Base-by-base conservation (phyloP, 2,113 vertebrate genomes). In the Ptilorrhoa leucosticta region DNA sequence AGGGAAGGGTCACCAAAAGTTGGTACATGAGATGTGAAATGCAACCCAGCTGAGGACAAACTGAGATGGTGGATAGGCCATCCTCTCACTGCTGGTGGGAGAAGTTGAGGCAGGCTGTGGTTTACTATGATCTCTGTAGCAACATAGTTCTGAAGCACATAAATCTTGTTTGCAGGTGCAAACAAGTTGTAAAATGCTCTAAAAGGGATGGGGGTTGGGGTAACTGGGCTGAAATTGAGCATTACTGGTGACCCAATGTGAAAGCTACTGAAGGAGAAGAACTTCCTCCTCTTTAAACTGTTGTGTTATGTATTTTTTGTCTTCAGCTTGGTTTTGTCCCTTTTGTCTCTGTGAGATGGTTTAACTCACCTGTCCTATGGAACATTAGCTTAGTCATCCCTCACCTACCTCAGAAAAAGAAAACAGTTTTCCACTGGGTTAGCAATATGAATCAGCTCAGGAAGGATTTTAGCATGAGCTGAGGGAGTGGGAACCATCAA, bases 191-290 rank as follows among this genome's bases (percentile, higher is more conserved):
- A 70, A 89, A 89, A 45, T 39, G 20, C 15, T 40, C 23, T 50
- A 35, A 63, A 80, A 76, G 1, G 1, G 31, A 9, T 3, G 3
- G 7, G 9, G 3, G 2, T 4, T 72, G 28, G 9, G 9, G 3
- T 61, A 44, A 51, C 31, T 58, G 28, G 13, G 5, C 15, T 87
- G 57, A 93, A 89, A 53, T 16, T 26, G 30, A 39, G 47, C 7
- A 9, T 64, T 72, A n/a, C 10, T 3, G 9, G 35, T 69, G 18
- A 71, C 27, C 4, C 33, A 35, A 3, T 35, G 21, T 71, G 58
- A 80, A 24, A 71, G 13, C 27, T 66, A 19, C 42, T 7, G 6
- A 68, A 79, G 21, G 42, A 87, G 26, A 48, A 68, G 2, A 9
- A 33, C 33, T 79, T 71, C 18, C 33, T 83, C 33, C 40, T 79